phyloP scores from a whole-genome alignment of 2,797 vertebrate genomes.

The Aplochiton taeniatus region DNA sequence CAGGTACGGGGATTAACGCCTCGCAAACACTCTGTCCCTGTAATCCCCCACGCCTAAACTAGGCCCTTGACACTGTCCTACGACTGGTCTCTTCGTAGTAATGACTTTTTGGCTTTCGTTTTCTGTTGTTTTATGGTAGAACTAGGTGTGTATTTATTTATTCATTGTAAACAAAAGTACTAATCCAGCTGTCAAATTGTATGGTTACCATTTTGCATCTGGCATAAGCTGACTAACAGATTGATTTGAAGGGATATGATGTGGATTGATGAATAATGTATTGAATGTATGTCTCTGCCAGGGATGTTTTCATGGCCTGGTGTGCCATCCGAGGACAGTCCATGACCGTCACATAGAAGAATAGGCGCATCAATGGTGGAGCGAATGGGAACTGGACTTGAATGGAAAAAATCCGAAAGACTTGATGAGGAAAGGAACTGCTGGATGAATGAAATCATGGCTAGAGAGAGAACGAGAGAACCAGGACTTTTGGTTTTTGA shows the following conservation, averaged over 20 bases:
- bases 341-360: constrained; percentile 78
- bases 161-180: too few relatives aligned
- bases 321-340: constrained; percentile 84
- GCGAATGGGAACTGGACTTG: background rate
- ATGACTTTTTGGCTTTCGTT: too few relatives aligned
- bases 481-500: constrained; percentile 12
- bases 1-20: constrained; percentile 70
- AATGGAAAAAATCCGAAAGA: background rate
- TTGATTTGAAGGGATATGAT: background rate
- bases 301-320: constrained; percentile 91
- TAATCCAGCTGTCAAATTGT: too few relatives aligned
- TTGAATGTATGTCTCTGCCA: constrained; percentile 43
- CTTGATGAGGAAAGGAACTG: constrained; percentile 15
- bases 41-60: background rate
- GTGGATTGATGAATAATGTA: background rate
- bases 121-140: too few relatives aligned
- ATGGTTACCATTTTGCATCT: too few relatives aligned
- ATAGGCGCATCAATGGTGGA: too few relatives aligned
- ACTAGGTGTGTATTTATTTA: too few relatives aligned
- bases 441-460: constrained; percentile 1
- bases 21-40: constrained; percentile 23
- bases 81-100: too few relatives aligned
- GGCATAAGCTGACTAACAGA: too few relatives aligned
- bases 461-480: background rate
- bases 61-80: background rate